A percentile compares a stretch with the other conserved stretches of the same genome.
Evolutionary conservation across 2,888 invertebrate genomes (phyloP).

Genomic region (Lasioglossum marginatum): DNA sequence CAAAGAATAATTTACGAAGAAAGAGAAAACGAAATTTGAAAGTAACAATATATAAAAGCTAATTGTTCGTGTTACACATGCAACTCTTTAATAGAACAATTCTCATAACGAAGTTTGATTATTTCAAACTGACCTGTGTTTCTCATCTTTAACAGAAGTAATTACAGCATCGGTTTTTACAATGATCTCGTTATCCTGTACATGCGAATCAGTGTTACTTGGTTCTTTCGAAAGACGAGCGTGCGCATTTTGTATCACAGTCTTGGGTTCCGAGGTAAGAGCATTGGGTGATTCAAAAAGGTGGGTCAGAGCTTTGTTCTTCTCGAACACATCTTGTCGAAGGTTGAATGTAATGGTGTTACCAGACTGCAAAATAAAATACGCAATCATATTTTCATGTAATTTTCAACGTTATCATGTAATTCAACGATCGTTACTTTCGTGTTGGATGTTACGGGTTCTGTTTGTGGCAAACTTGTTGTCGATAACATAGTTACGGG

Average conservation of each 20-base stretch:
- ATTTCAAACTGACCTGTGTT: slow-evolving; percentile 61
- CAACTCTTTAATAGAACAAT: slow-evolving; percentile 35
- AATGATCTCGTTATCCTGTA: slow-evolving; percentile 52
- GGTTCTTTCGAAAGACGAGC: slow-evolving; percentile 56
- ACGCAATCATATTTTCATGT: neutral
- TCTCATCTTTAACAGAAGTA: slow-evolving; percentile 54
- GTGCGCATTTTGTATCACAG: slow-evolving; percentile 68
- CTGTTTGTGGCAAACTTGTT: slow-evolving; percentile 65
- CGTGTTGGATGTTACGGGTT: slow-evolving; percentile 68
- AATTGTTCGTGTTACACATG: slow-evolving; percentile 36
- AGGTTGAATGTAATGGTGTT: slow-evolving; percentile 80
- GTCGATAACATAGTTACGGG: slow-evolving; percentile 67
- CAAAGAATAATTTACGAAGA: slow-evolving; percentile 52
- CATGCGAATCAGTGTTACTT: slow-evolving; percentile 53
- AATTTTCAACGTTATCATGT: neutral
- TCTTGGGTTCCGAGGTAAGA: slow-evolving; percentile 73
- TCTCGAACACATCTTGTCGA: slow-evolving; percentile 77
- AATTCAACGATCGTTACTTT: slow-evolving; percentile 65
- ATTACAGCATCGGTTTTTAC: slow-evolving; percentile 58
- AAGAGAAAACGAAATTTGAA: slow-evolving; percentile 12
- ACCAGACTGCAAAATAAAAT: slow-evolving; percentile 70
- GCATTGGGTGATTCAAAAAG: slow-evolving; percentile 79
- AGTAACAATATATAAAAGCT: slow-evolving; percentile 30
- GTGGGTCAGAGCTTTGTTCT: slow-evolving; percentile 77
- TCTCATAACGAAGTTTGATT: slow-evolving; percentile 34